phyloP scores from a whole-genome alignment of 1,140 invertebrate species.

The Mactra quadrangularis region DNA sequence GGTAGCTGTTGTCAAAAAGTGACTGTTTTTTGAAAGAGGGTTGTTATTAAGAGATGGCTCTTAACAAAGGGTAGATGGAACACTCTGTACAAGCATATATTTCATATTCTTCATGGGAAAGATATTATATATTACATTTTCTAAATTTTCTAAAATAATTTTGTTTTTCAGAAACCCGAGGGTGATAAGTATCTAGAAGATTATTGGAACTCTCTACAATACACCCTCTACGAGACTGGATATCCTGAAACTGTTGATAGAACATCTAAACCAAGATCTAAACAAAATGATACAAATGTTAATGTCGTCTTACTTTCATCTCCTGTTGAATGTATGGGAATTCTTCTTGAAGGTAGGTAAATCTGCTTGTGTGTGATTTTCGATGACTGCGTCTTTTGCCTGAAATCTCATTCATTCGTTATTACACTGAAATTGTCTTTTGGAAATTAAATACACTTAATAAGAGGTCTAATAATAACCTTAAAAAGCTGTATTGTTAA shows the following conservation, averaged over 20 bases:
- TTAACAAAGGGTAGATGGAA: too few species aligned
- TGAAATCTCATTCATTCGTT: too few species aligned
- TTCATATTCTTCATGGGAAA: not conserved
- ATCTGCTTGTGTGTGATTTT: too few species aligned
- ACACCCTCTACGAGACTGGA: constrained; percentile 57
- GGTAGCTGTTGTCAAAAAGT: too few species aligned
- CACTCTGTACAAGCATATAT: not conserved
- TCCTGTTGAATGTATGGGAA: constrained; percentile 57
- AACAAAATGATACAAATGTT: not conserved
- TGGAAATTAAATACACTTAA: too few species aligned
- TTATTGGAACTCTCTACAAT: constrained; percentile 53
- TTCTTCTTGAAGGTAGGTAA: constrained; percentile 50
- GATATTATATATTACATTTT: not conserved
- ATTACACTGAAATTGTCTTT: too few species aligned
- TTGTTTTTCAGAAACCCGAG: constrained; percentile 1
- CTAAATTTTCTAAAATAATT: not conserved
- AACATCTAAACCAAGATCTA: constrained; percentile 1
- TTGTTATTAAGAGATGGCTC: too few species aligned
- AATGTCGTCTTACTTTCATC: constrained; percentile 39
- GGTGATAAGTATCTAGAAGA: constrained; percentile 1
- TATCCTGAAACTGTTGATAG: constrained; percentile 56
- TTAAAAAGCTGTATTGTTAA: too few species aligned
- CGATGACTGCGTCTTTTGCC: too few species aligned
- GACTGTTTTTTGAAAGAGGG: too few species aligned
- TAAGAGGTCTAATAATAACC: too few species aligned